Conservation (phyloP, 1,140 invertebrate genomes). For the Leptinotarsa texana region DNA sequence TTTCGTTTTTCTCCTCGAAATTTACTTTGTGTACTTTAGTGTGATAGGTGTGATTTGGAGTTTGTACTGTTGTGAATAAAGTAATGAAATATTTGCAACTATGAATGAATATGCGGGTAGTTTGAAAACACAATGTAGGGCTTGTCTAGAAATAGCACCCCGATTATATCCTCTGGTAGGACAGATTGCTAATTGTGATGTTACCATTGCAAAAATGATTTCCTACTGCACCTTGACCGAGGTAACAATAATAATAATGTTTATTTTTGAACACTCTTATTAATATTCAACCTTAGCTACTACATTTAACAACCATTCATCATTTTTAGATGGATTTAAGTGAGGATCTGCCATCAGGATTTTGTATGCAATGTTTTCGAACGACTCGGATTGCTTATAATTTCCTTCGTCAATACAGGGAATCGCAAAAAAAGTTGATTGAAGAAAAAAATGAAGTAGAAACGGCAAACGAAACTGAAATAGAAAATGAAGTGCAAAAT, state of each 20-base stretch:
- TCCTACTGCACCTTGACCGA: slow-evolving; percentile 21
- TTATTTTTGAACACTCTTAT: too few relatives aligned
- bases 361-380: slow-evolving; percentile 28
- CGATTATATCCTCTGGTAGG: slow-evolving; percentile 20
- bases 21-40: too few relatives aligned
- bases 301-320: not conserved
- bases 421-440: slow-evolving; percentile 20
- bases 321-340: slow-evolving; percentile 14
- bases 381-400: slow-evolving; percentile 28
- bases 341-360: slow-evolving; percentile 20
- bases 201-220: slow-evolving; percentile 21
- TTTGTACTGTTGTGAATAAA: too few relatives aligned
- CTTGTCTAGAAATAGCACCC: slow-evolving; percentile 11
- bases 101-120: not conserved
- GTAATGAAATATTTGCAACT: not conserved
- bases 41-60: too few relatives aligned
- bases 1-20: too few relatives aligned
- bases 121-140: not conserved
- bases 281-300: too few relatives aligned
- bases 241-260: slow-evolving; percentile 1
- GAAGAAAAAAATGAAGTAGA: not conserved
- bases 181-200: slow-evolving; percentile 26
- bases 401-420: slow-evolving; percentile 29
- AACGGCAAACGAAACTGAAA: not conserved
- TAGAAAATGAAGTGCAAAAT: not conserved